Evolutionary conservation across 2,113 vertebrate genomes (phyloP), one percentile per base, ranked within the genome.

Genomic region (Cryptotis parvus): DNA sequence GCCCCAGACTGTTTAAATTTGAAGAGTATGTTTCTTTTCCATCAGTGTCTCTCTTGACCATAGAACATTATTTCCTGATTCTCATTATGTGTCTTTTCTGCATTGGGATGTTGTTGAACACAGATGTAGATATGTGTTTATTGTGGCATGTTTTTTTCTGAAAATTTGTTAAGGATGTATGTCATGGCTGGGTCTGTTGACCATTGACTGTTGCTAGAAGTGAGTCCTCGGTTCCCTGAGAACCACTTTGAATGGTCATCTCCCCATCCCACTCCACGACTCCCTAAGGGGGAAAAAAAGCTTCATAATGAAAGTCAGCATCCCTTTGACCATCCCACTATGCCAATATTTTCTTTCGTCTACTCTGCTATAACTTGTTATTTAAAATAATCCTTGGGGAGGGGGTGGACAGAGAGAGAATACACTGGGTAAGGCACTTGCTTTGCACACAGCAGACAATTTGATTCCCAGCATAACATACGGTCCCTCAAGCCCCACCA

Each of bases 1-100:
- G 55, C 55, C 55, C 55, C 55, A 58, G 18, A 58, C 20, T 58
- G 55, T 58, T 58, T 58, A 22, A 11, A 20, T 87, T 84, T 69
- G 41, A 70, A 33, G 58, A 74, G 2, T 61, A 33, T 12, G 39
- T 80, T 79, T 45, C 33, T 69, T 66, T 61, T 80, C 79, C 52
- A 58, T 41, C 35, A n/a, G 1, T 41, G 29, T 75, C 22, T 72
- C 22, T 22, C 33, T 55, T 92, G 26, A 16, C 65, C 78, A 73
- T 43, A 39, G 49, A 78, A 76, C 9, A 68, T 37, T 84, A 63
- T 84, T 79, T 90, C 76, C 77, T 61, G 37, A 63, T 90, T 75
- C 52, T 45, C 18, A 72, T 52, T 22, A 49, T 3, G 35, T 35
- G 29, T 27, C 20, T 66, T 65, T 80, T 61, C 55, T 52, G 4